phyloP scores from a whole-genome alignment of 1,140 invertebrate genomes.

The Myzus persicae region DNA sequence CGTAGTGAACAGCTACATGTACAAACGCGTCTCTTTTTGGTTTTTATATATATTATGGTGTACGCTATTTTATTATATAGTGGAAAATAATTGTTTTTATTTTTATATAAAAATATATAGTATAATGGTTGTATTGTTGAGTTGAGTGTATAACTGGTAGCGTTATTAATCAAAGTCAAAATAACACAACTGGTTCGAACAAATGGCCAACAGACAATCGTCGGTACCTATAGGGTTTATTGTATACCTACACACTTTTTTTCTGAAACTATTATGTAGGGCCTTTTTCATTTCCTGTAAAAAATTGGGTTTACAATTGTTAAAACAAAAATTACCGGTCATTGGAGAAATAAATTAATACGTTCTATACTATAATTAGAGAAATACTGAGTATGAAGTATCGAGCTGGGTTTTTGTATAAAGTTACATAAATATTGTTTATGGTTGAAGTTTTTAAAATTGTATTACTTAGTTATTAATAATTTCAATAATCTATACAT shows the following conservation, averaged over 20 bases:
- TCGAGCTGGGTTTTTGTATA: background rate
- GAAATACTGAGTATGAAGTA: constrained; percentile 5
- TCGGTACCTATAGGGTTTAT: constrained; percentile 25
- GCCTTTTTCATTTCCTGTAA: constrained; percentile 43
- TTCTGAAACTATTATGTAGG: background rate
- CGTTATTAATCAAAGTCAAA: constrained; percentile 55
- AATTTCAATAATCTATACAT: too few species aligned
- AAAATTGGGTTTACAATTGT: background rate
- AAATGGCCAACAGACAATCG: constrained; percentile 35
- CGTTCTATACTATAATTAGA: background rate
- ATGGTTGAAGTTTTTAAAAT: too few species aligned
- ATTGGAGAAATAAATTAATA: background rate
- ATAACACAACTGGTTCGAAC: constrained; percentile 50
- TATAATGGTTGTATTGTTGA: constrained; percentile 22
- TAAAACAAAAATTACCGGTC: background rate
- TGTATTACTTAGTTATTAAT: too few species aligned
- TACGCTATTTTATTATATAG: constrained; percentile 9
- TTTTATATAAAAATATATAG: constrained; percentile 26
- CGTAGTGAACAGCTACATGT: background rate
- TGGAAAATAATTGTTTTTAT: constrained; percentile 38
- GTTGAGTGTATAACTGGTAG: constrained; percentile 18
- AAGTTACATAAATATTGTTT: too few species aligned
- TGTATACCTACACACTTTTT: background rate
- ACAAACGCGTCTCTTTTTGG: background rate
- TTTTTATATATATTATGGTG: background rate